Conservation (phyloP, 1,140 invertebrate genomes). For the Drosophila nikananu region DNA sequence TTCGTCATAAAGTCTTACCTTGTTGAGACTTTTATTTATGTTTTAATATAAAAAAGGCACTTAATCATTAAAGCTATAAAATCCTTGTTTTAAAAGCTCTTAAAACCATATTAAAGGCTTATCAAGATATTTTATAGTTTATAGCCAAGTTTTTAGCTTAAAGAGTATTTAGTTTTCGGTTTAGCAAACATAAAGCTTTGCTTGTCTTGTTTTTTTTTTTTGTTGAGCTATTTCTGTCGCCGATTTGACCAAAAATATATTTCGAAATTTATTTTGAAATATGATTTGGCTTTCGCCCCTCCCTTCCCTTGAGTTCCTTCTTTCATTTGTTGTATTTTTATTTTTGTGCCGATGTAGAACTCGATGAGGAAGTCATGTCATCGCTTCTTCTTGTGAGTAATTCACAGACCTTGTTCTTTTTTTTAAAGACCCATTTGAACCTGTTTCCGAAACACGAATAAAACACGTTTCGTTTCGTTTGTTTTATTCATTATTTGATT, state of each 20-base stretch:
- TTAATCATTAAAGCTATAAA: neutral
- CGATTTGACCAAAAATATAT: constrained; percentile 17
- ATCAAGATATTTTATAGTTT: no score
- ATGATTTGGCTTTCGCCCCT: constrained; percentile 3
- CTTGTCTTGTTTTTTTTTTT: neutral
- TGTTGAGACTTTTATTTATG: neutral
- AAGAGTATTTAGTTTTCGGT: constrained; percentile 2
- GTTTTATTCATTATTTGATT: constrained; percentile 20
- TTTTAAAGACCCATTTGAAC: constrained; percentile 43
- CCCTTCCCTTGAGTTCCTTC: neutral
- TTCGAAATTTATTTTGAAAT: constrained; percentile 32
- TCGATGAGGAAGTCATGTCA: constrained; percentile 14
- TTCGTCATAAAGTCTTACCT: neutral
- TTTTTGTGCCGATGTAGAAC: constrained; percentile 17
- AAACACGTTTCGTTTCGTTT: constrained; percentile 65
- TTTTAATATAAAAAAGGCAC: neutral
- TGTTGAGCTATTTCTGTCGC: constrained; percentile 15
- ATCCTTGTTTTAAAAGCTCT: neutral
- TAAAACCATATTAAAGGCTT: neutral
- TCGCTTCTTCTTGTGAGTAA: constrained; percentile 22
- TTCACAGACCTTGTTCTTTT: constrained; percentile 16
- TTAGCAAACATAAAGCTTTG: neutral
- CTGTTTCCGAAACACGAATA: constrained; percentile 69
- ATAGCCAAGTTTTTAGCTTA: neutral
- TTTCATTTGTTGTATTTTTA: neutral